Base-by-base conservation (phyloP, 2,888 invertebrate genomes). In the Microplitis manilae region DNA sequence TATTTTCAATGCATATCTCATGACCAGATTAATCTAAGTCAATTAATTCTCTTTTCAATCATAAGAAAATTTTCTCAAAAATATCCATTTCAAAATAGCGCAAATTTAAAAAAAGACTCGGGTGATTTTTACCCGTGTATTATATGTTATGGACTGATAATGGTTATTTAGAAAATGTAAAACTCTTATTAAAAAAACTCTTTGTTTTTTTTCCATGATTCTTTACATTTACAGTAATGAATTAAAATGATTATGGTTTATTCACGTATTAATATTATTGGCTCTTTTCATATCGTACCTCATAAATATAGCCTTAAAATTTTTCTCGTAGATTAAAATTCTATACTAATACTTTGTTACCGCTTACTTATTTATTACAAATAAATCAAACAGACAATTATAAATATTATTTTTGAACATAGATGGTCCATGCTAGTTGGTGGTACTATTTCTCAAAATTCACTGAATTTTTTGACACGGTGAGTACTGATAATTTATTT, bases 391-490 rank as follows among this genome's bases (percentile, higher is more conserved):
- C 8, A 50, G 9, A 0, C 13, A 50, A 7, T 50, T 9, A 50
- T 50, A 50, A 8, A 41, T 50, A 50, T 50, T 7, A 4, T 50
- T 9, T 50, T 50, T 9, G 61, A 61, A 69, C 85, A 17, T 92
- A 97, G 97, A 97, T 98, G 96, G 96, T 96, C 77, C 93, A 95
- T 90, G 96, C 95, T 62, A 96, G 96, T 90, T 98, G 97, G 97
- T 96, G 96, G 97, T 98, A 98, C 91, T 97, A 96, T 91, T 95
- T 98, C 90, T 97, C 98, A 75, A 98, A 98, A 91, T 97, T 97
- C 91, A 96, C 97, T 84, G 98, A 98, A 91, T 96, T 98, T 90
- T 93, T 97, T 91, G 98, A 98, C 91, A 98, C 98, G 91, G 97
- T 98, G 91, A 94, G 95, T 92, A 80, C 17, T 13, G 9, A 40